Percentiles rank a stretch among this genome's conserved stretches.
Evolutionary conservation across 2,113 vertebrate genomes (phyloP).

Genomic region (Xiphophorus couchianus): DNA sequence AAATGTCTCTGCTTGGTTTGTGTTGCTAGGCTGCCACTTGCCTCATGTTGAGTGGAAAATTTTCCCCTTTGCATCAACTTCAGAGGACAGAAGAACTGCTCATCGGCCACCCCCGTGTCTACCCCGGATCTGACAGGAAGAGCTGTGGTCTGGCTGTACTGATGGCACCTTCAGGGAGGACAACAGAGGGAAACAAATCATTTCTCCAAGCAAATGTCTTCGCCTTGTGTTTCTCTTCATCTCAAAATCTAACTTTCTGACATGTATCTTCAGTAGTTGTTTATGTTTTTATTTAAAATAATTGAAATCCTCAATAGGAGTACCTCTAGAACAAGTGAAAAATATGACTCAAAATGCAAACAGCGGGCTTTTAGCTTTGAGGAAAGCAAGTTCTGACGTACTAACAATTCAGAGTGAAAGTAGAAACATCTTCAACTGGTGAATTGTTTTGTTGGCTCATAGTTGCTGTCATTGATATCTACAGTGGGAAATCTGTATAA

Average conservation of each 20-base stretch:
- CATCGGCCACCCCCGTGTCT: background rate
- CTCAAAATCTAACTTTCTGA: background rate
- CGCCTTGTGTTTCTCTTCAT: background rate
- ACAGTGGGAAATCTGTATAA: background rate
- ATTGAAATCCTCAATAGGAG: background rate
- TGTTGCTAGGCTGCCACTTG: conserved; percentile 85
- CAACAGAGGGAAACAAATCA: background rate
- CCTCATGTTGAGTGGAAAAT: conserved; percentile 75
- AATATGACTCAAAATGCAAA: background rate
- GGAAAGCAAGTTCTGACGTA: background rate
- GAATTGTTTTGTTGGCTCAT: background rate
- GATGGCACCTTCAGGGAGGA: background rate
- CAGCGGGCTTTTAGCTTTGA: background rate
- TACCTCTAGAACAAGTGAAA: background rate
- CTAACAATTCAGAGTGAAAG: background rate
- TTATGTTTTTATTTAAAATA: background rate
- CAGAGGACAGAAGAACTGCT: background rate
- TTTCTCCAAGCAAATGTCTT: background rate
- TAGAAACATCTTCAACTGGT: background rate
- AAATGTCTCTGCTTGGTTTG: conserved; percentile 78
- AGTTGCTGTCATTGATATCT: background rate
- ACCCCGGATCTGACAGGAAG: conserved; percentile 1
- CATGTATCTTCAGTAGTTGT: too few relatives aligned
- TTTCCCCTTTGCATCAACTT: conserved; percentile 33
- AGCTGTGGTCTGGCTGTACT: background rate